phyloP scores from a whole-genome alignment of 2,888 invertebrate species.

The Nudaria mundana region DNA sequence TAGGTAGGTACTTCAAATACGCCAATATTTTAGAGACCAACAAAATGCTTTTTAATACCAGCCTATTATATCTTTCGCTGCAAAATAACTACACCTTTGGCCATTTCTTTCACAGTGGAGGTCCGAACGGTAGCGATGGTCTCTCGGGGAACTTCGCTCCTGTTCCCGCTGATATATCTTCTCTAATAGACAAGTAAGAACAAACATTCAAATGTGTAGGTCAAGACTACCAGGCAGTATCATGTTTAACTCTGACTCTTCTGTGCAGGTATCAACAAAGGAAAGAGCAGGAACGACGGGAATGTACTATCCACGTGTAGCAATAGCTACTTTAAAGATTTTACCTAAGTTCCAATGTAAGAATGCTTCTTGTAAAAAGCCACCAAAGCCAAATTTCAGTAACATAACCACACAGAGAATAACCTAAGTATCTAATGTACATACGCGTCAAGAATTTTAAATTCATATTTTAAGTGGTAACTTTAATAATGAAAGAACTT shows the following conservation, averaged over 20 bases:
- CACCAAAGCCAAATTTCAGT: background rate
- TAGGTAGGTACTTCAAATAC: no score
- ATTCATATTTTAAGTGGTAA: no score
- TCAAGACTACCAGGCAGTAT: no score
- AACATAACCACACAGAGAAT: no score
- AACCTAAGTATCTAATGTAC: no score
- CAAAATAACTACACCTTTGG: no score
- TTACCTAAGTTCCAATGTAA: background rate
- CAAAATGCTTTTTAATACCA: slow-evolving; percentile 22
- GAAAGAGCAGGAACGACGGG: slow-evolving; percentile 87
- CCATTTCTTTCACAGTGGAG: slow-evolving; percentile 55
- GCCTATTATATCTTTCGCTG: slow-evolving; percentile 14
- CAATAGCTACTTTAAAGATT: slow-evolving; percentile 34
- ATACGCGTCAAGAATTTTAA: background rate
- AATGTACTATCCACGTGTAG: slow-evolving; percentile 88
- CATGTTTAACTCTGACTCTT: slow-evolving; percentile 31
- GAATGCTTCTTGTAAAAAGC: background rate
- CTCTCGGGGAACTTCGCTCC: slow-evolving; percentile 65
- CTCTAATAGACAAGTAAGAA: slow-evolving; percentile 74
- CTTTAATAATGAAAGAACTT: no score
- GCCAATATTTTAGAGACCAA: no score
- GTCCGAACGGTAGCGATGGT: slow-evolving; percentile 68
- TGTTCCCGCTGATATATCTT: slow-evolving; percentile 74
- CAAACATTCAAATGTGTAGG: no score
- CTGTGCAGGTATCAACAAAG: slow-evolving; percentile 85